phyloP scores from a whole-genome alignment of 2,113 vertebrate genomes.

The Campylomormyrus numenius region DNA sequence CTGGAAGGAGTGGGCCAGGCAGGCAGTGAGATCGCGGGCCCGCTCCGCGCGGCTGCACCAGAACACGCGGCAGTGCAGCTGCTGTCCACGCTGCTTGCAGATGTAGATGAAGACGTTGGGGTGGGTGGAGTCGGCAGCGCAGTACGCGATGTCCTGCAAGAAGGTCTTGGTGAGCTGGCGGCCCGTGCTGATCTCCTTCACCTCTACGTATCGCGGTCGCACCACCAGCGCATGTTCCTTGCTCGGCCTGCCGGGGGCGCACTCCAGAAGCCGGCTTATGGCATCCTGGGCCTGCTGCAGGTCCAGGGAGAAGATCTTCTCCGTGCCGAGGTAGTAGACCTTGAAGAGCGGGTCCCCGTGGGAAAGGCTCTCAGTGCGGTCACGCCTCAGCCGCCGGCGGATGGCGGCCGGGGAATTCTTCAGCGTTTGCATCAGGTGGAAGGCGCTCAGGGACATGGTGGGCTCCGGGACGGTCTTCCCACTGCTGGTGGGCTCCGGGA shows the following conservation, averaged over 20 bases:
- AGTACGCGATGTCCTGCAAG: conserved; percentile 71
- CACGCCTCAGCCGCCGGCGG: conserved; percentile 59
- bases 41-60: conserved; percentile 67
- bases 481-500: conserved; percentile 23
- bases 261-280: conserved; percentile 55
- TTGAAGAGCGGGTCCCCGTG: conserved; percentile 70
- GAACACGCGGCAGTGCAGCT: conserved; percentile 70
- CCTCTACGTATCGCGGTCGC: conserved; percentile 64
- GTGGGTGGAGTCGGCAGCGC: conserved; percentile 51
- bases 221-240: conserved; percentile 70
- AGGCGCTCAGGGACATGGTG: conserved; percentile 57
- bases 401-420: conserved; percentile 66
- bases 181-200: conserved; percentile 68
- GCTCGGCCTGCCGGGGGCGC: conserved; percentile 46
- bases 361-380: conserved; percentile 62
- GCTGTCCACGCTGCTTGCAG: conserved; percentile 64
- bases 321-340: conserved; percentile 67
- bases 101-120: conserved; percentile 71
- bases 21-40: conserved; percentile 61
- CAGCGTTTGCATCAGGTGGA: conserved; percentile 66
- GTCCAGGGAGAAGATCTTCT: conserved; percentile 68
- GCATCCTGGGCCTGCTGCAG: conserved; percentile 63
- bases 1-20: conserved; percentile 65
- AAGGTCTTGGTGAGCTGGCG: conserved; percentile 70
- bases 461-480: neutral